Conservation (phyloP, 2,888 invertebrate species). For the Galerucella pusilla region DNA sequence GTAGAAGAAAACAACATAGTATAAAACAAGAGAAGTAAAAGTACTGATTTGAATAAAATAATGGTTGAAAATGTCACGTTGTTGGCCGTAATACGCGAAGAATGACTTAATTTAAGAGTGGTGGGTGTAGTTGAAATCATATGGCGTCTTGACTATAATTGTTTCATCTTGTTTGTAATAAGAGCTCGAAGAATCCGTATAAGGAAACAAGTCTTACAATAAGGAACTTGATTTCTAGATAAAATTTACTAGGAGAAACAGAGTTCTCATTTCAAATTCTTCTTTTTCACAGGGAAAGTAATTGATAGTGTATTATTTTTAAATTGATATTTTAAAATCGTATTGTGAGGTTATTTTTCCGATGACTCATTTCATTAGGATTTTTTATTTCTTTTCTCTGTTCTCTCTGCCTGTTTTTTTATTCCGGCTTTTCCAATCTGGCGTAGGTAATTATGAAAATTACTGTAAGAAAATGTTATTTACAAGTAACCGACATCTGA, state of each 20-base stretch:
- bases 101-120: neutral
- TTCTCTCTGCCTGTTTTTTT: too few species aligned
- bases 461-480: conserved; percentile 1
- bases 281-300: neutral
- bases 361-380: too few species aligned
- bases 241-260: conserved; percentile 1
- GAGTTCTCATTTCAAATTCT: neutral
- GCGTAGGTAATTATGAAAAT: neutral
- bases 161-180: neutral
- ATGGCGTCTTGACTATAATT: neutral
- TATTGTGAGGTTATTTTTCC: too few species aligned
- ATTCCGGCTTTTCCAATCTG: neutral
- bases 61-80: too few species aligned
- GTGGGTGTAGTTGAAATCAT: neutral
- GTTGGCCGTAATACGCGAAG: too few species aligned
- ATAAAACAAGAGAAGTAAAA: too few species aligned
- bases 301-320: neutral
- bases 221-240: conserved; percentile 29
- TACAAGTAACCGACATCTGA: neutral
- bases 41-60: too few species aligned
- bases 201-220: conserved; percentile 23
- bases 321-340: too few species aligned
- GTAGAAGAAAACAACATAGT: too few species aligned
- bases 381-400: too few species aligned
- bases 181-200: conserved; percentile 8